Percentiles rank a stretch among this genome's conserved stretches.
phyloP scores from a whole-genome alignment of 2,888 invertebrate genomes.

The Furcula furcula region DNA sequence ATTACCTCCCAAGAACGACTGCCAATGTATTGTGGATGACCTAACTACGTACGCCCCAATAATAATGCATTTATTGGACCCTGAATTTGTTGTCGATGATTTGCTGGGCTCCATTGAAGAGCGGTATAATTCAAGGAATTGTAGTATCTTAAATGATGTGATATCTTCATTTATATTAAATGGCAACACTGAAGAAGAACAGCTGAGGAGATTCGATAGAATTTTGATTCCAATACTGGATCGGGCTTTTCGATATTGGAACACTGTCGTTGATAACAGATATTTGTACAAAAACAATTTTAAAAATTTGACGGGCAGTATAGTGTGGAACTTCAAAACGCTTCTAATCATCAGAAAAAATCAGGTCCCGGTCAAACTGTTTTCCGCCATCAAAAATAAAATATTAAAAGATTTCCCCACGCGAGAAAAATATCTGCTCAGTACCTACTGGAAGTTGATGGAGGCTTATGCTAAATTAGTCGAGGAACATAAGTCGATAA shows the following conservation, averaged over 20 bases:
- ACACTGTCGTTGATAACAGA: conserved; percentile 9
- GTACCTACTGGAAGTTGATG: conserved; percentile 36
- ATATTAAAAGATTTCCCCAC: conserved; percentile 27
- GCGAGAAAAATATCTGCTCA: conserved; percentile 28
- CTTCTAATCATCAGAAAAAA: conserved; percentile 28
- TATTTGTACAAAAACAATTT: conserved; percentile 17
- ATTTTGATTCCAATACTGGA: conserved; percentile 33
- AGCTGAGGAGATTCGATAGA: conserved; percentile 29
- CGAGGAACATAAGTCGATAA: conserved; percentile 16
- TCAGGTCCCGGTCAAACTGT: conserved; percentile 34
- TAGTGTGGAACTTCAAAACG: conserved; percentile 7
- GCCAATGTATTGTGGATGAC: conserved; percentile 17
- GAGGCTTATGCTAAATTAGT: conserved; percentile 26
- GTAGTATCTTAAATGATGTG: conserved; percentile 9
- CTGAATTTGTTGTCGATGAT: conserved; percentile 33
- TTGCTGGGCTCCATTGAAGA: conserved; percentile 26
- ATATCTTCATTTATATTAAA: conserved; percentile 32
- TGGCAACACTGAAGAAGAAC: conserved; percentile 32
- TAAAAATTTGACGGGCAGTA: conserved; percentile 4
- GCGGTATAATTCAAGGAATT: conserved; percentile 16
- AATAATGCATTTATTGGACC: conserved; percentile 37
- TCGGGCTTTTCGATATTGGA: conserved; percentile 29
- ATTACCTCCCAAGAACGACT: conserved; percentile 30
- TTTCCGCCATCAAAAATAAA: conserved; percentile 28
- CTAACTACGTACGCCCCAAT: conserved; percentile 22